Evolutionary conservation across 2,113 vertebrate species (phyloP).

Genomic region (Aleadryas rufinucha): DNA sequence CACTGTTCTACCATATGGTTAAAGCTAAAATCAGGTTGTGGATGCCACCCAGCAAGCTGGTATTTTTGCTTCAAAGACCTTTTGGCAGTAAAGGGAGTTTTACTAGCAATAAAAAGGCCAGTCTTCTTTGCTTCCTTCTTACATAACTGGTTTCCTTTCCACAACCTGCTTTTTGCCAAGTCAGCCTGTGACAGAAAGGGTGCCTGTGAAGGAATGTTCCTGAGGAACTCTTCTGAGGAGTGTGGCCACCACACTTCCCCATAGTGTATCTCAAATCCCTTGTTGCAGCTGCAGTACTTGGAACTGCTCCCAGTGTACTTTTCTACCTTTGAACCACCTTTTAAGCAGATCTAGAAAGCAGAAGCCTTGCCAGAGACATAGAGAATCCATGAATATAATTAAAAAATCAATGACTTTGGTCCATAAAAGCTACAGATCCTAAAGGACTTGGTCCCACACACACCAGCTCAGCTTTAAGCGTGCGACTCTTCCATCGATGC

Average conservation of each 20-base stretch:
- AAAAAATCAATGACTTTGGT: not conserved
- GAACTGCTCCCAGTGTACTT: accelerated
- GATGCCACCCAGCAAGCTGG: constrained; percentile 51
- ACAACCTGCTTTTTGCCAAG: not conserved
- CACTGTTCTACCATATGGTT: constrained; percentile 29
- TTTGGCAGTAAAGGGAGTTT: constrained; percentile 34
- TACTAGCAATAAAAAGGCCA: constrained; percentile 29
- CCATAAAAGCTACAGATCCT: not conserved
- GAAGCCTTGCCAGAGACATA: not conserved
- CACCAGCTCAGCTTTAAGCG: not conserved
- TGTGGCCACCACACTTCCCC: not conserved
- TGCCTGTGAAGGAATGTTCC: not conserved
- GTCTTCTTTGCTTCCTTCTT: not conserved
- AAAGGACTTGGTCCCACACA: not conserved
- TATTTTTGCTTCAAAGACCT: constrained; percentile 53
- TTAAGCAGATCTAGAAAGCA: not conserved
- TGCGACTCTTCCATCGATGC: accelerated
- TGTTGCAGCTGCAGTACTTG: not conserved
- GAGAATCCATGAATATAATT: not conserved
- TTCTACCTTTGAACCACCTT: not conserved
- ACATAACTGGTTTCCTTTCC: not conserved
- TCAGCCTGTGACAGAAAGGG: not conserved
- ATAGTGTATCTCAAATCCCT: accelerated
- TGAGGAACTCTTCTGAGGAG: not conserved
- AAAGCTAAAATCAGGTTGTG: constrained; percentile 48